phyloP scores from a whole-genome alignment of 2,797 vertebrate species.

The Syngnathus rostellatus region DNA sequence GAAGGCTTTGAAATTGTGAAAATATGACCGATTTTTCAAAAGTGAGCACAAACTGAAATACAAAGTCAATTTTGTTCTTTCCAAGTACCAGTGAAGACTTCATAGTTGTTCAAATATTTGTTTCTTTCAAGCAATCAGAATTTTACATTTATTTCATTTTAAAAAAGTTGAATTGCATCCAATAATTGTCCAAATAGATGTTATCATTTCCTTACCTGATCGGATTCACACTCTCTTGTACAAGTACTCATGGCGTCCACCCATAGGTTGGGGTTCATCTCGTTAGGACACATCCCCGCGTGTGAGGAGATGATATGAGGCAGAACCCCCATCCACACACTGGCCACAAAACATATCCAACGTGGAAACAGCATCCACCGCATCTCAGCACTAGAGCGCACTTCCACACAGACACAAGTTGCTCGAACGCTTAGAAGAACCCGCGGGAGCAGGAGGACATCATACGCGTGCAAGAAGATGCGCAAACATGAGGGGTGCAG shows the following conservation, averaged over 20 bases:
- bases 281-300: conserved; percentile 93
- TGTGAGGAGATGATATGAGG: conserved; percentile 78
- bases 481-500: conserved; percentile 61
- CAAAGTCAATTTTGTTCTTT: too few relatives aligned
- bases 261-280: conserved; percentile 98
- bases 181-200: too few relatives aligned
- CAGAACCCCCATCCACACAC: conserved; percentile 66
- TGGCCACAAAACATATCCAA: conserved; percentile 77
- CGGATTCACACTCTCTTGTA: conserved; percentile 83
- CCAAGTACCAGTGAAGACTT: too few relatives aligned
- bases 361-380: conserved; percentile 70
- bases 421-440: background rate
- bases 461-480: background rate
- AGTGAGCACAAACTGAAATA: too few relatives aligned
- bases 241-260: conserved; percentile 99
- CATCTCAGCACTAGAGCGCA: conserved; percentile 63
- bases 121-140: too few relatives aligned
- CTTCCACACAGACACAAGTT: background rate
- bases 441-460: background rate
- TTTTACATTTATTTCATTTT: too few relatives aligned
- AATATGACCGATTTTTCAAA: too few relatives aligned
- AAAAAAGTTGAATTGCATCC: background rate
- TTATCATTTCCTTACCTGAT: conserved; percentile 77
- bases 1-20: too few relatives aligned
- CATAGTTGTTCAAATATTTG: too few relatives aligned